Conservation (phyloP, 2,888 invertebrate genomes). For the Acleris holmiana region DNA sequence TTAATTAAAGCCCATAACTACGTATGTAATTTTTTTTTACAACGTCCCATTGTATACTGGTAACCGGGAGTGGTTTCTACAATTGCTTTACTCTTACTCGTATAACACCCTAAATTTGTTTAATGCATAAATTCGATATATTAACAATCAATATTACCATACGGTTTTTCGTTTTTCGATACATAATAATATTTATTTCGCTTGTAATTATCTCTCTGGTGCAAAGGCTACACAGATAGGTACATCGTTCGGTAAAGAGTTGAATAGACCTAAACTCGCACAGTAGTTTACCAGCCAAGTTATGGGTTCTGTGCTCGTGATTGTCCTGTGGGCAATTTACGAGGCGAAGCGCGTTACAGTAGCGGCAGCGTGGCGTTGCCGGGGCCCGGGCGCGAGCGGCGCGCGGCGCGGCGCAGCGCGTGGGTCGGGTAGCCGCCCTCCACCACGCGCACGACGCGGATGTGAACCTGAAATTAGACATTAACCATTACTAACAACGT, state of each 20-base stretch:
- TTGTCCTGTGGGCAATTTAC: no score
- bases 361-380: conserved; percentile 54
- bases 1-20: no score
- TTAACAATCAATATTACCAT: no score
- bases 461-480: conserved; percentile 80
- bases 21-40: no score
- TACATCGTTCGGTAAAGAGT: background rate
- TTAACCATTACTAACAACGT: background rate
- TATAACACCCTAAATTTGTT: no score
- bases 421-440: conserved; percentile 75
- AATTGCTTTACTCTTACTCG: no score
- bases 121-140: no score
- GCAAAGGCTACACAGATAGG: background rate
- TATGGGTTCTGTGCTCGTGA: background rate
- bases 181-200: no score
- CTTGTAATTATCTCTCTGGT: background rate
- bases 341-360: conserved; percentile 38
- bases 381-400: conserved; percentile 43
- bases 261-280: background rate
- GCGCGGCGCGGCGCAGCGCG: conserved; percentile 65
- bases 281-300: conserved; percentile 3
- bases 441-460: conserved; percentile 87
- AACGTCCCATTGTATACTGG: no score
- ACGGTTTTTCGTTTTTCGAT: no score
- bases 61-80: no score